phyloP scores from a whole-genome alignment of 1,140 invertebrate species.

The Drosophila kurseongensis region DNA sequence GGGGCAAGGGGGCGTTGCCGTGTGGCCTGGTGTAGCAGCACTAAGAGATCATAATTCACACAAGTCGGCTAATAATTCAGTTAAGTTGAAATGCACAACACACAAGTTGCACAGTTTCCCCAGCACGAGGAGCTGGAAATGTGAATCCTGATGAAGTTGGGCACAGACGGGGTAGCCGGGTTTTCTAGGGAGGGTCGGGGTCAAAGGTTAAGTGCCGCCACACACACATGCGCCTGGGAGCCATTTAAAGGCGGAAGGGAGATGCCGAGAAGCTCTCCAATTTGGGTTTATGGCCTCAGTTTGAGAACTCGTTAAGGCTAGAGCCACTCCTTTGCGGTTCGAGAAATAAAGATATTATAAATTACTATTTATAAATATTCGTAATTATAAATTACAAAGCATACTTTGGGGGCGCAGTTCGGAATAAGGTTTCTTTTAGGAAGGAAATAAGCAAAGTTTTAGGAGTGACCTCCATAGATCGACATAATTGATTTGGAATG shows the following conservation, averaged over 20 bases:
- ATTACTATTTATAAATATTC: not conserved
- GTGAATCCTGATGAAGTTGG: constrained; percentile 12
- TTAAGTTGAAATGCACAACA: constrained; percentile 79
- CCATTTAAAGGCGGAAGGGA: constrained; percentile 17
- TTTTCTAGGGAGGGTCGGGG: not conserved
- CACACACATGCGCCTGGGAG: constrained; percentile 22
- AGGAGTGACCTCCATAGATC: no score
- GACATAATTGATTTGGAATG: no score
- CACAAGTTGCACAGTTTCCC: constrained; percentile 43
- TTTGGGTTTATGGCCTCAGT: constrained; percentile 42
- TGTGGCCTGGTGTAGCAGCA: constrained; percentile 65
- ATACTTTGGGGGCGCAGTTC: not conserved
- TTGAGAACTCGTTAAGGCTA: constrained; percentile 13
- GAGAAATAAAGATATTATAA: not conserved
- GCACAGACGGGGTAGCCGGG: not conserved
- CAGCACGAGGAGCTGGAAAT: not conserved
- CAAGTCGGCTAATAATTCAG: constrained; percentile 82
- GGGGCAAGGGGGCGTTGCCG: constrained; percentile 23
- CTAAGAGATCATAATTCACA: constrained; percentile 83
- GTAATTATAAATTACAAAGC: not conserved
- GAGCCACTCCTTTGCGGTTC: not conserved
- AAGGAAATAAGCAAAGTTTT: no score
- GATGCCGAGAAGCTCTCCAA: constrained; percentile 35
- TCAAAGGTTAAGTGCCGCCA: constrained; percentile 17
- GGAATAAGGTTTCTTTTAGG: not conserved